Evolutionary conservation across 2,113 vertebrate species (phyloP), one percentile per base, ranked within the genome.

Genomic region (Carassius auratus): DNA sequence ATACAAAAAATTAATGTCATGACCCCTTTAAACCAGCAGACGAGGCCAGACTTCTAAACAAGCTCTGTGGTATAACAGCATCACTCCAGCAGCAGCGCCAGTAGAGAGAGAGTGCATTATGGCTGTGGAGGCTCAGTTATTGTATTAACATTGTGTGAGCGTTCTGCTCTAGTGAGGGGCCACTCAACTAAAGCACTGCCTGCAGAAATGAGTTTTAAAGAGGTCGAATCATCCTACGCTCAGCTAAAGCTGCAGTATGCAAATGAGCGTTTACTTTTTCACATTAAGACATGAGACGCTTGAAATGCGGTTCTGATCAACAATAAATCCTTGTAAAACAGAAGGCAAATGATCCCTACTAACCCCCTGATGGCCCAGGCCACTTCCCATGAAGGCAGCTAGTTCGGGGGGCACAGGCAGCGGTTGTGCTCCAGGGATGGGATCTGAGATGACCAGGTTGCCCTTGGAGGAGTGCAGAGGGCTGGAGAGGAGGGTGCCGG

Each of bases 381-480:
- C 93, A 62, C 95, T 94, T 88, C 97, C 96, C 91, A 99, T 98
- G 52, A 99, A 98, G 1, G 97, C 97, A n/a, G 98, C 98, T 92
- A 99, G 94, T 92, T 99, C 98, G 0, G 98, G 97, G 84, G 98
- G 97, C 89, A 99, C 97, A 1, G 98, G 98, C 87, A 99, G 96
- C 45, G 98, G 97, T 94, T 98, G 97, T 91, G 98, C 97, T 85
- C 98, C 98, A 0, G 98, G 98, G 84, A 99, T 99, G 85, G 98
- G 98, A 91, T 99, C 98, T 0, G 98, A 99, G 94, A 99, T 99
- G 92, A 98, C 95, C 92, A 99, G 95, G 94, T 96, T 99, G 91
- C 97, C 97, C 93, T 99, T 99, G 92, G 98, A 98, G 88, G 96
- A 93, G 84, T 95, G 95, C 88, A 95, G 87, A 61, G 95, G 95